phyloP scores from a whole-genome alignment of 2,113 vertebrate species.

The Rhinopomastus cyanomelas region DNA sequence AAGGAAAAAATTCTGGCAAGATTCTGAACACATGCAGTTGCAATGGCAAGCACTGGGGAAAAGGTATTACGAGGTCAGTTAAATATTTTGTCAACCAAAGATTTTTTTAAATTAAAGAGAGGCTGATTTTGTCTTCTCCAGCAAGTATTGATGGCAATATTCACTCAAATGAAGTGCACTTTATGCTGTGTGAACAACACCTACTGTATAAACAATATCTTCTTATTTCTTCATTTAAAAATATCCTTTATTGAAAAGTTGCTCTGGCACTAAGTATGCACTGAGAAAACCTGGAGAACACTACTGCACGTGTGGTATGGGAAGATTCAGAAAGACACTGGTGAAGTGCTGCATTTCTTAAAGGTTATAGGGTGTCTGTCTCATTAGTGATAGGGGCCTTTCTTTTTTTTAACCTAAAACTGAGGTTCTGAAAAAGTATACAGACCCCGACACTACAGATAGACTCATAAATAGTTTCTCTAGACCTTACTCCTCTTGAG shows the following conservation, averaged over 20 bases:
- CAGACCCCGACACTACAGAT: neutral
- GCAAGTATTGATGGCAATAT: neutral
- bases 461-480: neutral
- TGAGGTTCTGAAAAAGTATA: neutral
- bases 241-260: neutral
- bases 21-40: neutral
- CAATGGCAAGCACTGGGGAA: neutral
- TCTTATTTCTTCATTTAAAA: neutral
- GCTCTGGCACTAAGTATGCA: neutral
- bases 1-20: neutral
- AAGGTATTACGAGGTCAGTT: neutral
- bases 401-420: neutral
- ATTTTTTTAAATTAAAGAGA: neutral
- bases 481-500: neutral
- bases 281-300: neutral
- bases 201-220: neutral
- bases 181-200: neutral
- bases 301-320: neutral
- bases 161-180: neutral
- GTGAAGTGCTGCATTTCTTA: neutral
- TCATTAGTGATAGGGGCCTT: neutral
- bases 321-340: neutral
- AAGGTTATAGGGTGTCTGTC: neutral
- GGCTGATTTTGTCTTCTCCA: neutral
- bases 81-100: neutral